A percentile compares a stretch with the other conserved stretches of the same genome.
These are phyloP conservation scores for Typhlomys cinereus DNA, from an alignment of 2,113 vertebrate species.

Conservation along the genomic window DNA sequence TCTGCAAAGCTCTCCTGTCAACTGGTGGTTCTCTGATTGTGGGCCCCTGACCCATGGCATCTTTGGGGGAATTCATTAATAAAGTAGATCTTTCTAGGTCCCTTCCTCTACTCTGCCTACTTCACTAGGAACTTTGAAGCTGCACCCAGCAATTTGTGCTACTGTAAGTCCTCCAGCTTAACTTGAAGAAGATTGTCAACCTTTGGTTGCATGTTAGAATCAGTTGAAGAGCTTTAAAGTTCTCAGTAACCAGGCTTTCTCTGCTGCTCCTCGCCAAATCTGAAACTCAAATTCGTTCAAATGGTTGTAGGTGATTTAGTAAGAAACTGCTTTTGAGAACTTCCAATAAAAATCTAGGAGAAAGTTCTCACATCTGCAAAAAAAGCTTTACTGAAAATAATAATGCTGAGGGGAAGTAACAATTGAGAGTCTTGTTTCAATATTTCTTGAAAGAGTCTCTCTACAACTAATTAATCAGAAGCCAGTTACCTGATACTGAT, in stretches of 20 bases:
- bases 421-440: neutral
- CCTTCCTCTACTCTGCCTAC: neutral
- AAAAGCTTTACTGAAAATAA: neutral
- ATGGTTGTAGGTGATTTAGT: neutral
- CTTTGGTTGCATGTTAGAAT: neutral
- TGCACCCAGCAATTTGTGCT: neutral
- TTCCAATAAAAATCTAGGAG: neutral
- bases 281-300: neutral
- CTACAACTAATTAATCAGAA: neutral
- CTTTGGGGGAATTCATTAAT: neutral
- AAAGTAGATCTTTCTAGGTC: neutral
- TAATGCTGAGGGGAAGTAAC: neutral
- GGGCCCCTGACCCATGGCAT: neutral
- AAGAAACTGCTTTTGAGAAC: neutral
- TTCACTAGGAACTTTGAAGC: neutral
- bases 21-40: neutral
- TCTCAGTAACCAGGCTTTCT: neutral
- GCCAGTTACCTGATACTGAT: neutral
- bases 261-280: neutral
- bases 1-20: neutral
- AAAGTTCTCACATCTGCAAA: neutral
- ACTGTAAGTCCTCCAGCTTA: neutral
- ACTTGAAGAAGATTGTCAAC: neutral
- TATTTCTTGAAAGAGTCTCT: constrained; percentile 17
- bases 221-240: neutral